A percentile compares a stretch with the other conserved stretches of the same genome.
Evolutionary conservation across 2,888 invertebrate genomes (phyloP).

Genomic region (Morpho helenor): DNA sequence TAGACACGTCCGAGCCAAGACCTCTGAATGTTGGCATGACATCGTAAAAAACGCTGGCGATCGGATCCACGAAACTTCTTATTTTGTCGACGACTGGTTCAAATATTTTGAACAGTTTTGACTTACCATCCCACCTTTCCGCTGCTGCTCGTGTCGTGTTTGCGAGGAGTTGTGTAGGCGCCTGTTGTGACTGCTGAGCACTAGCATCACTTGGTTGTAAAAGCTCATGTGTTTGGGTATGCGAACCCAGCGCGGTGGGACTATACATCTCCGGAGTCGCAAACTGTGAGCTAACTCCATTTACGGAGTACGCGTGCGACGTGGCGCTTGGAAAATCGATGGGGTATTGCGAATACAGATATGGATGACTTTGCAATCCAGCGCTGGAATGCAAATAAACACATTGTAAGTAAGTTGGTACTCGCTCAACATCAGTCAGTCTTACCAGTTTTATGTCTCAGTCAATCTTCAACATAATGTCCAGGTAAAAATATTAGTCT

Average conservation of each 20-base stretch:
- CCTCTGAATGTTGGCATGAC: slow-evolving; percentile 69
- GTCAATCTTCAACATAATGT: slow-evolving; percentile 3
- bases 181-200: slow-evolving; percentile 76
- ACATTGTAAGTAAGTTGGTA: slow-evolving; percentile 25
- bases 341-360: slow-evolving; percentile 76
- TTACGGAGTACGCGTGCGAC: slow-evolving; percentile 75
- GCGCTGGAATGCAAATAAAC: slow-evolving; percentile 69
- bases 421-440: not conserved
- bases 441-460: slow-evolving; percentile 12
- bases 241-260: slow-evolving; percentile 60
- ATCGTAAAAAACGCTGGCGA: slow-evolving; percentile 61
- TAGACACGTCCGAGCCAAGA: slow-evolving; percentile 58
- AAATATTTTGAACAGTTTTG: slow-evolving; percentile 64
- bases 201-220: slow-evolving; percentile 66
- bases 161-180: slow-evolving; percentile 58
- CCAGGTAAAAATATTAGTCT: not conserved
- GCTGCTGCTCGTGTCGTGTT: slow-evolving; percentile 67
- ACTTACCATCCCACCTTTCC: slow-evolving; percentile 77
- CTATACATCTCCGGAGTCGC: slow-evolving; percentile 71
- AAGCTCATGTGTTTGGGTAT: slow-evolving; percentile 62
- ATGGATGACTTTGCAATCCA: slow-evolving; percentile 74
- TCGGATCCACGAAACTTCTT: slow-evolving; percentile 59
- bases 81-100: slow-evolving; percentile 64
- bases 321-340: slow-evolving; percentile 77
- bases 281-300: slow-evolving; percentile 72